Base-by-base conservation (phyloP, 2,888 invertebrate species). In the Octonoba sinensis region DNA sequence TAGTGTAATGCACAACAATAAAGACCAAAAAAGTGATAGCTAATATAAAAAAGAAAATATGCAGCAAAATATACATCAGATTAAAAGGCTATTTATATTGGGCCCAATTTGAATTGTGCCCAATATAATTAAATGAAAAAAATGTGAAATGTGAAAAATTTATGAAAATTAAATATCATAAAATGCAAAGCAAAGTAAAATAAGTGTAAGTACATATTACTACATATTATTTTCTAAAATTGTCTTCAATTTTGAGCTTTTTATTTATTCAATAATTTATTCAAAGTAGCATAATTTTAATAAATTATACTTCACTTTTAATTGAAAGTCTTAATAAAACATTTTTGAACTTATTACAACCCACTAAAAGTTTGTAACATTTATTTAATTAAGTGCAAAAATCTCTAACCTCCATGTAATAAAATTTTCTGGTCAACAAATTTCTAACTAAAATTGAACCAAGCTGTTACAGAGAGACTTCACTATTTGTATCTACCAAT, bases 151-250 rank as follows among this genome's bases (percentile, higher is more conserved):
- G 54, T 54, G 54, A 54, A 54, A 11, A 54, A n/a, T 54, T 54
- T 54, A 54, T 54, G 54, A 54, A 54, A 54, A 54, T 54, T 54
- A n/a, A 16, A 54, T 18, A 54, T 54, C 54, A 54, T 16, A 15
- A 18, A 54, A 54, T 54, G 16, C 16, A 54, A 54, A 54, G 54
- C 54, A 54, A 16, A n/a, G 6, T 54, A 54, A 54, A 54, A 54
- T 54, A 54, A 54, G 6, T 11, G 3, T 54, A 54, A 54, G 18
- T 18, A 15, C 18, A 15, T 11, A 54, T 6, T 18, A 47, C 47
- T 47, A 47, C 54, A 11, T 11, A 16, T 54, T 11, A 6, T 54
- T n/a, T 54, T 54, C 54, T 54, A 11, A n/a, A 15, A 54, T n/a
- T n/a, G n/a, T n/a, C n/a, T n/a, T n/a, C n/a, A 54, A n/a, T 54